Evolutionary conservation across 23 tunicate species (phyloP).

Genomic region (Ciona savignyi): DNA sequence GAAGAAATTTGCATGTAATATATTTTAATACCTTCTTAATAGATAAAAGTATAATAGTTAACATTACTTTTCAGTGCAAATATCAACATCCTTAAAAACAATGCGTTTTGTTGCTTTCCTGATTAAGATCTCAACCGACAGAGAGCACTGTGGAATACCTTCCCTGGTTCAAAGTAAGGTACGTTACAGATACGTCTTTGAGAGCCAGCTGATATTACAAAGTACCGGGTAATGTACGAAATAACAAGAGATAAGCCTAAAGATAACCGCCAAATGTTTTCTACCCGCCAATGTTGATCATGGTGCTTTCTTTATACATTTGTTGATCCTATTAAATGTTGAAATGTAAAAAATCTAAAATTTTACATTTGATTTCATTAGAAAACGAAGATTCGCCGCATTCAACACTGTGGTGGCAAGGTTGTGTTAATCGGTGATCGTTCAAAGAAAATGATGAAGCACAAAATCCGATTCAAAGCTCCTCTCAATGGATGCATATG

Average conservation of each 20-base stretch:
- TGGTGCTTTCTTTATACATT: no score
- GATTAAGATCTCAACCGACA: background rate
- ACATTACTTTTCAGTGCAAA: background rate
- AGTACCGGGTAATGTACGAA: no score
- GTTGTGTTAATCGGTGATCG: background rate
- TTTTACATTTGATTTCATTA: no score
- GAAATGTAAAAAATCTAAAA: no score
- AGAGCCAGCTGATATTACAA: no score
- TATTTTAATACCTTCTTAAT: background rate
- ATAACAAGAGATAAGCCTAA: no score
- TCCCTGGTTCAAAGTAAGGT: no score
- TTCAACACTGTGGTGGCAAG: background rate
- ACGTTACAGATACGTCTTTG: no score
- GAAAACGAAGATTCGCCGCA: background rate
- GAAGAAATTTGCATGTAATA: background rate
- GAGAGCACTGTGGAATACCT: background rate
- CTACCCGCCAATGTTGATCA: no score
- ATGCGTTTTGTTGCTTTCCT: background rate
- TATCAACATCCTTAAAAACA: background rate
- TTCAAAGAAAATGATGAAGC: background rate
- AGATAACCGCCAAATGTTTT: no score
- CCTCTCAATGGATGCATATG: background rate
- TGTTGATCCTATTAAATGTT: no score
- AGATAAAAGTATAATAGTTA: background rate
- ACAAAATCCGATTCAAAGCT: background rate